Evolutionary conservation across 2,113 vertebrate species (phyloP).

Genomic region (Glareola pratincola): DNA sequence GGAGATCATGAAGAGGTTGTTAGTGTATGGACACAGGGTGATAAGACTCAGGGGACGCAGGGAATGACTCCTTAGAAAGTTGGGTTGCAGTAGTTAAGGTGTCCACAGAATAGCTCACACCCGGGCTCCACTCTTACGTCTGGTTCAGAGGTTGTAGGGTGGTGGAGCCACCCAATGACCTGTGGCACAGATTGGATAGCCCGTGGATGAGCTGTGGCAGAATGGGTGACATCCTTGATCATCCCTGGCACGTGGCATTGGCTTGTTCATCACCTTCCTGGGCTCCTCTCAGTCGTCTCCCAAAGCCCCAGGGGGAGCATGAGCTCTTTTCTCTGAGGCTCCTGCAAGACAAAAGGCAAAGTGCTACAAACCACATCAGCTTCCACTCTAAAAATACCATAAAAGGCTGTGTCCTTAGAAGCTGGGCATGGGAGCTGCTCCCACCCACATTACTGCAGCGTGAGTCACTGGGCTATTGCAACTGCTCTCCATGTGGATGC

Average conservation of each 20-base stretch:
- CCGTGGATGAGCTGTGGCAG: accelerated
- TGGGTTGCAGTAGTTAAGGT: not conserved
- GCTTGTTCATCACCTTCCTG: not conserved
- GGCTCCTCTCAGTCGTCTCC: not conserved
- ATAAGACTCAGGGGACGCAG: accelerated
- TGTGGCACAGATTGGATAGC: accelerated
- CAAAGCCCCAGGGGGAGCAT: not conserved
- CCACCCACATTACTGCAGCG: slow-evolving; percentile 60
- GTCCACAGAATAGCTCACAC: not conserved
- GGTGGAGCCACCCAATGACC: not conserved
- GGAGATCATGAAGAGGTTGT: not conserved
- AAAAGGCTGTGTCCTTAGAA: slow-evolving; percentile 63
- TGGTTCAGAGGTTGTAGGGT: not conserved
- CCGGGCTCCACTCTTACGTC: accelerated
- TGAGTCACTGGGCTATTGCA: slow-evolving; percentile 52
- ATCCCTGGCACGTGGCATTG: accelerated
- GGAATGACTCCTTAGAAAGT: not conserved
- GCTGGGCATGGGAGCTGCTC: slow-evolving; percentile 49
- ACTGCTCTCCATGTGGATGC: slow-evolving; percentile 1
- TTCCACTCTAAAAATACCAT: slow-evolving; percentile 62
- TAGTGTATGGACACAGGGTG: not conserved
- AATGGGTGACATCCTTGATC: not conserved
- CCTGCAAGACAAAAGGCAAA: not conserved
- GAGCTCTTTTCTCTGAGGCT: not conserved
- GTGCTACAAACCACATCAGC: not conserved